These are phyloP conservation scores for Gastracanthus pulcherrimus DNA, from an alignment of 2,888 invertebrate species.

Conservation along the genomic window DNA sequence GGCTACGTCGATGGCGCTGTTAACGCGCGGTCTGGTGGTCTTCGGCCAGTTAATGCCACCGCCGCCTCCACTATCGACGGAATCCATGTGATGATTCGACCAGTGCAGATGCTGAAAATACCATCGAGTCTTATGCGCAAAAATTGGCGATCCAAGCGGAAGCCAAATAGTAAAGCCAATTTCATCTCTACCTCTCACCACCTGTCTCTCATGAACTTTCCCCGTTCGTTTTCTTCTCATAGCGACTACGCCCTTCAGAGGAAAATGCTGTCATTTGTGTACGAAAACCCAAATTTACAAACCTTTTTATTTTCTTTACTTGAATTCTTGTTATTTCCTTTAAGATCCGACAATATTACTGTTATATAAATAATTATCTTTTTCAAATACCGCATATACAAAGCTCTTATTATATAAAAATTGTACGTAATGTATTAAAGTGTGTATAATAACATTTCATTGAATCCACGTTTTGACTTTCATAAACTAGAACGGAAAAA, in stretches of 20 bases:
- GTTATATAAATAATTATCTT: too few species aligned
- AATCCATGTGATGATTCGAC: slow-evolving; percentile 79
- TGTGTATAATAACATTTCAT: too few species aligned
- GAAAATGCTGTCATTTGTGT: slow-evolving; percentile 23
- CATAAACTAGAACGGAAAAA: background rate
- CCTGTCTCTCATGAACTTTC: background rate
- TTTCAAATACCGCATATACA: too few species aligned
- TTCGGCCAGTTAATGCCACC: slow-evolving; percentile 82
- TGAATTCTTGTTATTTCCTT: too few species aligned
- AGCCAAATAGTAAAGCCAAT: slow-evolving; percentile 24
- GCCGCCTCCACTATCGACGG: slow-evolving; percentile 78
- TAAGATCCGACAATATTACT: too few species aligned
- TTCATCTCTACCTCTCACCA: background rate
- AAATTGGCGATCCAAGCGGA: slow-evolving; percentile 15
- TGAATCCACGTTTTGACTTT: background rate
- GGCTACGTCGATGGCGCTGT: slow-evolving; percentile 89
- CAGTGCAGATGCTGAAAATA: slow-evolving; percentile 84
- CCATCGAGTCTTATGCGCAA: slow-evolving; percentile 57
- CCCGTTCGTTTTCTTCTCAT: background rate
- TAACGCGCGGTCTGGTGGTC: slow-evolving; percentile 86
- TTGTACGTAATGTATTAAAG: too few species aligned
- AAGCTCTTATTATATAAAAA: too few species aligned
- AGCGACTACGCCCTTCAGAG: background rate
- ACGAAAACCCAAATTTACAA: background rate
- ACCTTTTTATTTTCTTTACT: background rate